Evolutionary conservation across 2,797 vertebrate genomes (phyloP).

Genomic region (Lerista edwardsae): DNA sequence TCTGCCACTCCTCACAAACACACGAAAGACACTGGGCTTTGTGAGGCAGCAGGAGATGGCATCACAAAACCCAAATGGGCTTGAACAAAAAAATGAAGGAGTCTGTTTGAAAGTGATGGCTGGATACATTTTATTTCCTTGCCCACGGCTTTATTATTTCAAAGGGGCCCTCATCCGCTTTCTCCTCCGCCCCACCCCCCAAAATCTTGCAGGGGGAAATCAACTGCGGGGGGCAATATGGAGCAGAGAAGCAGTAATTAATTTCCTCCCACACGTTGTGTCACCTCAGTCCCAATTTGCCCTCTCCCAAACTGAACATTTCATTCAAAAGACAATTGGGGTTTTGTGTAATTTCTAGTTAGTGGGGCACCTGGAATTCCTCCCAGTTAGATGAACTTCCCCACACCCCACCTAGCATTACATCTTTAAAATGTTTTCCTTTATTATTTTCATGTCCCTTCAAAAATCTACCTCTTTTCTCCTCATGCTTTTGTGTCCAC

Average conservation of each 20-base stretch:
- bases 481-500: neutral
- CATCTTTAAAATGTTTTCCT: neutral
- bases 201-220: neutral
- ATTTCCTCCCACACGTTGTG: neutral
- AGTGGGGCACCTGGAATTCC: neutral
- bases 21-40: neutral
- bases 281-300: neutral
- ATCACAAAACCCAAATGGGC: neutral
- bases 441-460: neutral
- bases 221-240: neutral
- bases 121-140: neutral
- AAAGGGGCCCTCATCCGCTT: neutral
- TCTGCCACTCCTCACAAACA: neutral
- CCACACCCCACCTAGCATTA: neutral
- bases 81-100: neutral
- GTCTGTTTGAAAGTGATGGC: neutral
- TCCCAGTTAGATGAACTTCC: neutral
- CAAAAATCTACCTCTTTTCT: slow-evolving; percentile 41
- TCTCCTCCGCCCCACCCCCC: neutral
- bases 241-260: too few relatives aligned
- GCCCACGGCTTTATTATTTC: neutral
- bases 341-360: neutral
- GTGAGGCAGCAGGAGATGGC: neutral
- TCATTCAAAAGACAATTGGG: neutral
- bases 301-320: neutral